Conservation (phyloP, 2,113 vertebrate species). For the Ciconia stormi region DNA sequence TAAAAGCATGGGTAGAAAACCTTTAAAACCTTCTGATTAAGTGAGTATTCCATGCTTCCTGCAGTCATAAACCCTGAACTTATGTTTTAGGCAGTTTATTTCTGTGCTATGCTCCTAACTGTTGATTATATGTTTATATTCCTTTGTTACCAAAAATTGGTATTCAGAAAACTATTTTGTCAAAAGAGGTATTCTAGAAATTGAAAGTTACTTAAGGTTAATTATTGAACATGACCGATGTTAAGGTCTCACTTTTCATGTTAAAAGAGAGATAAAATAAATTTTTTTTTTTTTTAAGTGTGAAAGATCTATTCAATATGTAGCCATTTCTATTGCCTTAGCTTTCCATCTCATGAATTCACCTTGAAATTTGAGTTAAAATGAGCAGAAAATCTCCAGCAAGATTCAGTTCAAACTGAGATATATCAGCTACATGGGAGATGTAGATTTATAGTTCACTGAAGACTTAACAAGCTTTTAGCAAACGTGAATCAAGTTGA, state of each 20-base stretch:
- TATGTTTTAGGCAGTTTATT: background rate
- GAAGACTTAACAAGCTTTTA: background rate
- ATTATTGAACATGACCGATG: background rate
- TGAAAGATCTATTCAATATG: background rate
- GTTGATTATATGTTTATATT: background rate
- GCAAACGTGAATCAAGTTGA: background rate
- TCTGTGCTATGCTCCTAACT: background rate
- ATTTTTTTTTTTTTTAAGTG: background rate
- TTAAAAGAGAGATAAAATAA: background rate
- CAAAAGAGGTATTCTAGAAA: background rate
- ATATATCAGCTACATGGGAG: background rate
- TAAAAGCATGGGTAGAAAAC: background rate
- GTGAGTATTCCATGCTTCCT: background rate
- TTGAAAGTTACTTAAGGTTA: background rate
- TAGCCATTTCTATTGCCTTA: background rate
- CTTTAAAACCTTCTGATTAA: background rate
- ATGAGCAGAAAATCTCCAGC: background rate
- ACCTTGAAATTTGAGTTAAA: background rate
- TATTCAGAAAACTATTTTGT: background rate
- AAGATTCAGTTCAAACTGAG: background rate
- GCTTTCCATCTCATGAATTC: background rate
- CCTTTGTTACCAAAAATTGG: background rate
- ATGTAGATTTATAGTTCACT: background rate
- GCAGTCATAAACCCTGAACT: background rate
- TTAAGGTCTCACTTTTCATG: background rate